phyloP scores from a whole-genome alignment of 2,113 vertebrate species.

The Gopherus flavomarginatus region DNA sequence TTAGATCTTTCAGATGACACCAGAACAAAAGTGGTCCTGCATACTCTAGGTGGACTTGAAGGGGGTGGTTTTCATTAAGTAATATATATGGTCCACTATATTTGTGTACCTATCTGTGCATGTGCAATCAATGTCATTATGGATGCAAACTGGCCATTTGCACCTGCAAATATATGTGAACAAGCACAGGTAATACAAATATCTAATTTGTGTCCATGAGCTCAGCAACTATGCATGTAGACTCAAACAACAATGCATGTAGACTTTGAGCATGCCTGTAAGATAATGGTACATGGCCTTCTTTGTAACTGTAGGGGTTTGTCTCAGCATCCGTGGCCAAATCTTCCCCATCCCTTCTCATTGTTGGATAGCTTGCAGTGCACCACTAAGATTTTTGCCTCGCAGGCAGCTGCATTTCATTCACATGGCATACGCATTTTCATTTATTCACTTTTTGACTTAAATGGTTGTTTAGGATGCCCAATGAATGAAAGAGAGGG shows the following conservation, averaged over 20 bases:
- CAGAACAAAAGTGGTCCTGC: accelerated
- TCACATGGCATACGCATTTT: background rate
- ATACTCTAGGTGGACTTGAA: background rate
- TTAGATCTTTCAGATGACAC: background rate
- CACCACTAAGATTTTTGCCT: background rate
- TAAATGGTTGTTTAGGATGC: background rate
- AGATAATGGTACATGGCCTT: background rate
- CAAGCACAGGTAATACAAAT: background rate
- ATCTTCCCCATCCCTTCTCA: background rate
- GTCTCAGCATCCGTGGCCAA: background rate
- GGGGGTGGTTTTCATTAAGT: background rate
- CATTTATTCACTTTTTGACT: background rate
- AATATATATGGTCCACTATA: background rate
- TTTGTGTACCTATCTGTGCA: background rate
- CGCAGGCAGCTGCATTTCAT: background rate
- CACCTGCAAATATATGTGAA: background rate
- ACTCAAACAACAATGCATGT: background rate
- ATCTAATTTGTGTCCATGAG: background rate
- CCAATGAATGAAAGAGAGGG: background rate
- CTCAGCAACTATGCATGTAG: background rate
- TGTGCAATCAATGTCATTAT: background rate
- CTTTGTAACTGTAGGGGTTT: background rate
- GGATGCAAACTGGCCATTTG: background rate
- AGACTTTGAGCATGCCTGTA: background rate
- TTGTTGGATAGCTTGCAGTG: background rate